Percentiles rank a stretch among this genome's conserved stretches.
phyloP scores from a whole-genome alignment of 2,888 invertebrate genomes.

The Leptura quadrifasciata region DNA sequence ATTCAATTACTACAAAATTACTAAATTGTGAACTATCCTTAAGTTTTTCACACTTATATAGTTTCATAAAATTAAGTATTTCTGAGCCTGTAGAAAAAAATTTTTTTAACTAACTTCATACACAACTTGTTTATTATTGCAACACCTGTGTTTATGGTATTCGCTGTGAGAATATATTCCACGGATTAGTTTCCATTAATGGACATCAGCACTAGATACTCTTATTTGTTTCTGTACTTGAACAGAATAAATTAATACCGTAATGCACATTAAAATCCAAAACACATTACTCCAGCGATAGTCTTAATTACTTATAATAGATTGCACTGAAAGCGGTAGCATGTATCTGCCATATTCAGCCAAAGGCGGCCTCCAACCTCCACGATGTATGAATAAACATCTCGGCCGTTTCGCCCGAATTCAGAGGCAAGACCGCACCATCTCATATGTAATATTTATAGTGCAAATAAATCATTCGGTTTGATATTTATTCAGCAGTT shows the following conservation, averaged over 20 bases:
- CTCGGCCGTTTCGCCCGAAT: slow-evolving; percentile 38
- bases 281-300: slow-evolving; percentile 37
- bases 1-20: no score
- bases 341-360: slow-evolving; percentile 51
- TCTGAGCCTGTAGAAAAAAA: no score
- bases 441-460: slow-evolving; percentile 60
- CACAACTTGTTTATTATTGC: neutral
- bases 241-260: slow-evolving; percentile 27
- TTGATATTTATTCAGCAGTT: slow-evolving; percentile 57
- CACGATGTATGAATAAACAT: slow-evolving; percentile 51
- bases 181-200: slow-evolving; percentile 27
- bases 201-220: slow-evolving; percentile 9
- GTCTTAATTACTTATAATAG: slow-evolving; percentile 48
- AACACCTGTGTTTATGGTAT: neutral
- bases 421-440: slow-evolving; percentile 48
- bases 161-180: neutral
- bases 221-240: slow-evolving; percentile 20
- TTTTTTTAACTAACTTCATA: no score
- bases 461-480: slow-evolving; percentile 60
- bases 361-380: slow-evolving; percentile 27
- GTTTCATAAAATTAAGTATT: no score
- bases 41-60: no score
- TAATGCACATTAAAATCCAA: slow-evolving; percentile 19
- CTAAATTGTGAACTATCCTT: no score
- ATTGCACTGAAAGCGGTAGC: slow-evolving; percentile 51